These are phyloP conservation scores for Diadophis punctatus DNA, from an alignment of 2,113 vertebrate species.

Conservation along the genomic window DNA sequence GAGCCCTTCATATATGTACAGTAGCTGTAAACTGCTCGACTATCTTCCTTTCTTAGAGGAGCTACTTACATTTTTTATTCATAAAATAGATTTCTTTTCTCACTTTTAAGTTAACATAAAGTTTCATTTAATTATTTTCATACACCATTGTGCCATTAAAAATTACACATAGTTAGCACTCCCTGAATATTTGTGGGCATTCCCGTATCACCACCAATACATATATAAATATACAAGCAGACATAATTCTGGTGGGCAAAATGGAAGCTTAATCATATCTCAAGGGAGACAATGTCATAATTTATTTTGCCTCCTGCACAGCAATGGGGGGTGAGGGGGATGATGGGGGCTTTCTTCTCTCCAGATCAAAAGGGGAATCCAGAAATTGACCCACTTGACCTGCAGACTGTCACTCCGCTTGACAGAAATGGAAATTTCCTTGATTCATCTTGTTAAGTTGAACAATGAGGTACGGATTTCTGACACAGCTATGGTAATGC, in stretches of 20 bases:
- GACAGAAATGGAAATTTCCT: not conserved
- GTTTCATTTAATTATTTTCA: conserved; percentile 40
- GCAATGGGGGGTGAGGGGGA: not conserved
- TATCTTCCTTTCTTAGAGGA: conserved; percentile 29
- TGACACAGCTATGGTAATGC: too few species aligned
- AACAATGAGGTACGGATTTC: not conserved
- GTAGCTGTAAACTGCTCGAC: conserved; percentile 42
- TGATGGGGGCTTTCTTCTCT: not conserved
- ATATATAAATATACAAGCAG: conserved; percentile 39
- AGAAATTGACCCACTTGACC: not conserved
- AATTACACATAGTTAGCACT: conserved; percentile 44
- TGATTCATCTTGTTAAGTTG: not conserved
- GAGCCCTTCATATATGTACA: conserved; percentile 11
- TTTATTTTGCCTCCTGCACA: not conserved
- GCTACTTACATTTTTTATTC: conserved; percentile 18
- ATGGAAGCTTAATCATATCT: not conserved
- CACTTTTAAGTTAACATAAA: not conserved
- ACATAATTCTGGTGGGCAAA: not conserved
- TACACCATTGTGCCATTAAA: conserved; percentile 42
- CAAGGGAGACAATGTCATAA: not conserved
- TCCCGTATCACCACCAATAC: not conserved
- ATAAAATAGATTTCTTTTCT: too few species aligned
- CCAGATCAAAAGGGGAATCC: not conserved
- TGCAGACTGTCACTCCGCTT: not conserved
- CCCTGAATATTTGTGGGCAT: conserved; percentile 54